phyloP scores from a whole-genome alignment of 2,797 vertebrate genomes.

The Amniataba percoides region DNA sequence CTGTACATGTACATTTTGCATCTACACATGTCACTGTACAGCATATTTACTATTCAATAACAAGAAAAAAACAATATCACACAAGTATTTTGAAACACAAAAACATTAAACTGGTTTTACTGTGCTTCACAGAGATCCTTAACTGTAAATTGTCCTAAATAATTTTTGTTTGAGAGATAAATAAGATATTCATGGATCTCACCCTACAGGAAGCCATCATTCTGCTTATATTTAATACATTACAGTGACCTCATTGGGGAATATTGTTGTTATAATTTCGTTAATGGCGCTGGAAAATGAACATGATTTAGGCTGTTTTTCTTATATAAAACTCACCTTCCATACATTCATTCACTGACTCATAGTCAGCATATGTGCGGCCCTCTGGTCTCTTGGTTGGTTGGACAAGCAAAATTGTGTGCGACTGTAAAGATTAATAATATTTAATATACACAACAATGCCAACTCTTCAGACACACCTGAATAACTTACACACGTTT shows the following conservation, averaged over 20 bases:
- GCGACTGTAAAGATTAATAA: slow-evolving; percentile 86
- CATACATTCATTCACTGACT: slow-evolving; percentile 99
- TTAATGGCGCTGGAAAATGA: neutral
- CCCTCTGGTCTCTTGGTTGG: slow-evolving; percentile 99
- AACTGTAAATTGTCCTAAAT: neutral
- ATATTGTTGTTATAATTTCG: neutral
- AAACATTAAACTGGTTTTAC: neutral
- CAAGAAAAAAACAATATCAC: neutral
- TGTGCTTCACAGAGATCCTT: neutral
- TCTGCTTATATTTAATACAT: neutral
- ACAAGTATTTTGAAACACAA: neutral
- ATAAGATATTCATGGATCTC: neutral
- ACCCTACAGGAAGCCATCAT: neutral
- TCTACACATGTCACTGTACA: too few species aligned
- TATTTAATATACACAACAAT: slow-evolving; percentile 15
- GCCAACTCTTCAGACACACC: neutral
- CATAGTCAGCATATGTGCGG: slow-evolving; percentile 98
- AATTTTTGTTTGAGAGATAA: neutral
- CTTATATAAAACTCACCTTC: slow-evolving; percentile 88
- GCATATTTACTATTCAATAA: neutral
- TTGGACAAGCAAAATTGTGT: slow-evolving; percentile 97
- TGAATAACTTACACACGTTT: neutral
- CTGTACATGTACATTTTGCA: too few species aligned
- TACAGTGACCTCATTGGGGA: neutral
- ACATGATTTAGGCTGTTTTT: neutral